phyloP scores from a whole-genome alignment of 2,888 invertebrate genomes.

The Neria commutata region DNA sequence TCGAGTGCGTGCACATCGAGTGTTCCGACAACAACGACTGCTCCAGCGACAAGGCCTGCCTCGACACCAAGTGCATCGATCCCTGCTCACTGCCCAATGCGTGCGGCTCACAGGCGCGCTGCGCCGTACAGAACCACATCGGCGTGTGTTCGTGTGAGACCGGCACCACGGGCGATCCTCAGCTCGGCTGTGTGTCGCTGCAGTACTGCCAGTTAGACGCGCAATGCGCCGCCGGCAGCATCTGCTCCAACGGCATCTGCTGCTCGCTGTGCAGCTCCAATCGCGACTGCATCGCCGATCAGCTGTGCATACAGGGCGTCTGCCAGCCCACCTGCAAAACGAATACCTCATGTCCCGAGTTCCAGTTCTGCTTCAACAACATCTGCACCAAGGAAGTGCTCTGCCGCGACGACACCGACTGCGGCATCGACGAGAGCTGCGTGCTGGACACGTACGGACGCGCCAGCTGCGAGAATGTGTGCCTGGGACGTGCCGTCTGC shows the following conservation, averaged over 20 bases:
- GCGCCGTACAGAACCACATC: constrained; percentile 77
- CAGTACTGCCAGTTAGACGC: constrained; percentile 81
- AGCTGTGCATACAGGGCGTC: constrained; percentile 83
- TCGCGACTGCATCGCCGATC: constrained; percentile 84
- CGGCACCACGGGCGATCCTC: constrained; percentile 85
- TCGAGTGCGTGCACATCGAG: constrained; percentile 76
- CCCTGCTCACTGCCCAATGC: constrained; percentile 82
- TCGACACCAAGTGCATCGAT: constrained; percentile 79
- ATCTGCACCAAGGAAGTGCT: constrained; percentile 84
- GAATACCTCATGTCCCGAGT: constrained; percentile 82
- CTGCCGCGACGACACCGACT: constrained; percentile 76
- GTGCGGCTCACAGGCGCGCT: constrained; percentile 81
- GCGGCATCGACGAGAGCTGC: constrained; percentile 76
- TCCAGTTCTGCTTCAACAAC: constrained; percentile 82
- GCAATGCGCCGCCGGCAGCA: constrained; percentile 84
- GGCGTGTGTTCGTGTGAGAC: constrained; percentile 83
- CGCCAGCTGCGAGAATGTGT: constrained; percentile 77
- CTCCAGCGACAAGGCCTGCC: constrained; percentile 72
- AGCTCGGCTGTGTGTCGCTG: constrained; percentile 81
- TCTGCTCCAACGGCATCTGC: constrained; percentile 83
- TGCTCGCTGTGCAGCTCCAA: constrained; percentile 77
- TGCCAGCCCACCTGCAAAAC: constrained; percentile 83
- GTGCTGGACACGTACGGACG: constrained; percentile 71
- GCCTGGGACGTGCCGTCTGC: constrained; percentile 73
- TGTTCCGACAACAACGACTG: constrained; percentile 83